A percentile compares a stretch with the other conserved stretches of the same genome.
These are phyloP conservation scores for Clistopyga incitator DNA, from an alignment of 2,888 invertebrate species.

Conservation along the genomic window DNA sequence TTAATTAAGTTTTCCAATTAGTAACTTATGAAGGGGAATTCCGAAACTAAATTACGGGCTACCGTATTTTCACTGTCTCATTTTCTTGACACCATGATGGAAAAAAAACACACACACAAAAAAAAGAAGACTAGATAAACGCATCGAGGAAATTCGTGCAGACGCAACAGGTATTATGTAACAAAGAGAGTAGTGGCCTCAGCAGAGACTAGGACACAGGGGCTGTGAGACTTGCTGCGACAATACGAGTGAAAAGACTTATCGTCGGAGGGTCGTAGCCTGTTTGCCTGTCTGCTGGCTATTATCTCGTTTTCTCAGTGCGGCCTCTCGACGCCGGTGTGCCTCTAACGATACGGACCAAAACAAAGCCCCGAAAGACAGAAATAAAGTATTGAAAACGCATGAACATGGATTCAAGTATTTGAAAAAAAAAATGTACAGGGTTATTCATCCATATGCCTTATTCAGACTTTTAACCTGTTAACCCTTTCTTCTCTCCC, in stretches of 20 bases:
- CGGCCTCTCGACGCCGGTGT: slow-evolving; percentile 3
- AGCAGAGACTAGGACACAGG: slow-evolving; percentile 17
- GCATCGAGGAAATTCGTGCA: slow-evolving; percentile 27
- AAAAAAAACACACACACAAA: no score
- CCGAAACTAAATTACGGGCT: not conserved
- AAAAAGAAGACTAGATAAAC: slow-evolving; percentile 29
- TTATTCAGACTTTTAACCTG: no score
- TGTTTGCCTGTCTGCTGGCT: slow-evolving; percentile 22
- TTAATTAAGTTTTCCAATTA: not conserved
- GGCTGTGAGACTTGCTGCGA: slow-evolving; percentile 52
- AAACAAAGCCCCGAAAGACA: slow-evolving; percentile 3
- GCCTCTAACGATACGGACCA: slow-evolving; percentile 19
- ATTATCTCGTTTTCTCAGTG: slow-evolving; percentile 50
- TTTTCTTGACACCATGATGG: not conserved
- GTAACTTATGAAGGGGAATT: not conserved
- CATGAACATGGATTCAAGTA: not conserved
- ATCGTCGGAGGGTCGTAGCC: slow-evolving; percentile 45
- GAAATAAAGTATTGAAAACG: not conserved
- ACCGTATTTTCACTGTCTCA: not conserved
- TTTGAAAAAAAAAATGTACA: no score
- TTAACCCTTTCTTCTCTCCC: no score
- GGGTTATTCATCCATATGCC: no score
- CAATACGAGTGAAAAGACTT: slow-evolving; percentile 54
- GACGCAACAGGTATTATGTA: slow-evolving; percentile 71
- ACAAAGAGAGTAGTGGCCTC: slow-evolving; percentile 37